Evolutionary conservation across 2,113 vertebrate species (phyloP).

Genomic region (Peromyscus maniculatus): DNA sequence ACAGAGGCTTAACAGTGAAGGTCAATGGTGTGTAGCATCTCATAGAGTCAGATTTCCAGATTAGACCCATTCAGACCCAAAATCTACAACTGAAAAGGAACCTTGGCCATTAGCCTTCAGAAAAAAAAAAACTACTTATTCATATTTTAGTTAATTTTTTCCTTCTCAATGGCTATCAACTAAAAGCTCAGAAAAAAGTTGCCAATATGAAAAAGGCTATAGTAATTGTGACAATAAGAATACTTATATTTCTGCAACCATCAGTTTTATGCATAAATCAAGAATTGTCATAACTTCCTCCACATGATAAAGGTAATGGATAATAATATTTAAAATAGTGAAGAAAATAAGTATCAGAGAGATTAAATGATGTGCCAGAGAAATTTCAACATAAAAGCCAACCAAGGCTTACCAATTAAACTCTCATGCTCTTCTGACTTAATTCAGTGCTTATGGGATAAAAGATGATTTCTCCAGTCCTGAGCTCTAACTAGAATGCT

Average conservation of each 20-base stretch:
- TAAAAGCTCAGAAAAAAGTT: background rate
- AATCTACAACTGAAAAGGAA: background rate
- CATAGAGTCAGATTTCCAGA: background rate
- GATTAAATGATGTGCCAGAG: background rate
- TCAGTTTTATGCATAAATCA: background rate
- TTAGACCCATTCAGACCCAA: background rate
- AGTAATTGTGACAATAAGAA: background rate
- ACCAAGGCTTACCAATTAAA: background rate
- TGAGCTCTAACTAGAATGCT: background rate
- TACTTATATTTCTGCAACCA: background rate
- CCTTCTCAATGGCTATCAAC: background rate
- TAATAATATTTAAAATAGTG: background rate
- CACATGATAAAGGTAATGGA: background rate
- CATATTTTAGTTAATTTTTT: slow-evolving; percentile 23
- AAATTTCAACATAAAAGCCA: background rate
- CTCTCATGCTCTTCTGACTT: background rate
- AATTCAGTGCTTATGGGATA: background rate
- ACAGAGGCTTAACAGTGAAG: background rate
- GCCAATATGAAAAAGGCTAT: background rate
- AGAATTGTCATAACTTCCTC: background rate
- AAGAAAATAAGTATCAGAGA: slow-evolving; percentile 6
- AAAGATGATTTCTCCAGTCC: background rate
- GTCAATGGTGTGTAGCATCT: background rate
- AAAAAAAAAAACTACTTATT: background rate
- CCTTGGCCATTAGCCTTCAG: background rate